Base-by-base conservation (phyloP, 1,140 invertebrate genomes). In the Daktulosphaira vitifoliae region DNA sequence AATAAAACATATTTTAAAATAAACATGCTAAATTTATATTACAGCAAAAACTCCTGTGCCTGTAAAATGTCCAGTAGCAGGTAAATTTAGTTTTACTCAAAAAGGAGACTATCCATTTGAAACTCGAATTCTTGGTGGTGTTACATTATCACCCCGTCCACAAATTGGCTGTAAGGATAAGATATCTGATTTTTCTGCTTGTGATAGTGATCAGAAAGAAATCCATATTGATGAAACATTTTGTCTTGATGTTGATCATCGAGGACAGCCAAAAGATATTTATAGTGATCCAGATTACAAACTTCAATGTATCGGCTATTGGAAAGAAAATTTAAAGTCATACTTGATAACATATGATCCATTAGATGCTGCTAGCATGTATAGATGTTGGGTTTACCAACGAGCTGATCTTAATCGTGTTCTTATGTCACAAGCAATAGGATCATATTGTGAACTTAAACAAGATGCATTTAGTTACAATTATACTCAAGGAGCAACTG, bases 281-380 rank as follows among this genome's bases (percentile, higher is more conserved):
- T 94, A 94, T 81, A 92, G 85, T 85, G 89, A 94, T 72, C 91
- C 94, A 13, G 96, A 98, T 81, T 95, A 97, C 71, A 86, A 86
- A 73, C 88, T 98, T 84, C 92, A 94, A 73, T 98, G 96, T 75
- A 94, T 98, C 71, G 96, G 94, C 2, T 98, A 85, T 75, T 98
- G 92, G 90, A 96, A 96, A 75, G 96, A 98, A 74, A 97, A 98
- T 81, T 80, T 97, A 0, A 94, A 91, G 75, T 98, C 94, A 0
- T 98, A 97, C 78, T 76, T 98, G 2, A 92, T 98, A 66, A 98
- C 96, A 0, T 97, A 91, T 74, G 94, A 98, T 75, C 91, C 94
- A 73, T 78, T 96, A 68, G 95, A 98, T 81, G 89, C 95, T 0
- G 90, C 92, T 69, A 96, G 92, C 15, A 92, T 87, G 75, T 98